Evolutionary conservation across 2,113 vertebrate genomes (phyloP).

Genomic region (Agapornis roseicollis): DNA sequence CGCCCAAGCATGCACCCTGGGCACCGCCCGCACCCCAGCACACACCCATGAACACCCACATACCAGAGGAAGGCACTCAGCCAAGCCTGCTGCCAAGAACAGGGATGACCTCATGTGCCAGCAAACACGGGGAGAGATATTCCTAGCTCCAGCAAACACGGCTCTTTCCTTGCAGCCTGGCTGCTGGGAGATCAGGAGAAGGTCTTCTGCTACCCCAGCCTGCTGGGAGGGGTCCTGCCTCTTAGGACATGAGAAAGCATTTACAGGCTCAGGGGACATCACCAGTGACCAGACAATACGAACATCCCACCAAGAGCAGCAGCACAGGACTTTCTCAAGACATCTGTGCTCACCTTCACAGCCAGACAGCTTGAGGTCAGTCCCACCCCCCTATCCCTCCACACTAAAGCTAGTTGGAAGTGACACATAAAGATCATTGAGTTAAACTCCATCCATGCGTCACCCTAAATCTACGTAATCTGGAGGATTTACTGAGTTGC

Average conservation of each 20-base stretch:
- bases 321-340: not conserved
- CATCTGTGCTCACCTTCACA: not conserved
- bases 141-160: accelerated
- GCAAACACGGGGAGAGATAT: not conserved
- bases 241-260: not conserved
- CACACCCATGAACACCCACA: not conserved
- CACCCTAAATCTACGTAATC: accelerated
- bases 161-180: not conserved
- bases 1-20: not conserved
- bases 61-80: conserved; percentile 9
- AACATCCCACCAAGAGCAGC: not conserved
- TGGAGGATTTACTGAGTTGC: not conserved
- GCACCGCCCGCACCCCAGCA: not conserved
- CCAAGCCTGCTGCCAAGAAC: not conserved
- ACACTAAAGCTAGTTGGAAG: not conserved
- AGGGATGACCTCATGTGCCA: not conserved
- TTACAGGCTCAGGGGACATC: not conserved
- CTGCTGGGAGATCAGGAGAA: not conserved
- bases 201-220: not conserved
- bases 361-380: accelerated
- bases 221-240: not conserved
- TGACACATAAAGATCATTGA: not conserved
- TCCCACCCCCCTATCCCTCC: not conserved
- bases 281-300: not conserved
- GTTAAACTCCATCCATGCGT: not conserved